Conservation (phyloP, 2,888 invertebrate species). For the Icerya purchasi region DNA sequence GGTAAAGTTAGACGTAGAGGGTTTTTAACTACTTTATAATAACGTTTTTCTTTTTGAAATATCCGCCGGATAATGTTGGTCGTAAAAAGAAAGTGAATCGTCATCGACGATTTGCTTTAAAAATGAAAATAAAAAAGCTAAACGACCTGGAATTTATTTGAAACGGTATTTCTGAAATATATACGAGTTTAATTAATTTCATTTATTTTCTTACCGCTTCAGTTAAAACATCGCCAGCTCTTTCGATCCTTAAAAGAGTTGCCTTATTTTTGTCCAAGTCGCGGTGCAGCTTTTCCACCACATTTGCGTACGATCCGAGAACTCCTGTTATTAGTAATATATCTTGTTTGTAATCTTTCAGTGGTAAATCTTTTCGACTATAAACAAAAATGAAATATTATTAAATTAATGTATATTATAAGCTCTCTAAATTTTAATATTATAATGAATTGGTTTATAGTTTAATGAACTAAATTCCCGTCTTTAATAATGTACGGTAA, state of each 20-base stretch:
- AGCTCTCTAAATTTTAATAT: too few species aligned
- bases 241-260: constrained; percentile 63
- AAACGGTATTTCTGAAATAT: neutral
- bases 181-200: neutral
- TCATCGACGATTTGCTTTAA: too few species aligned
- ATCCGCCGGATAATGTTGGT: too few species aligned
- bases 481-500: neutral
- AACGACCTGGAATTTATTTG: too few species aligned
- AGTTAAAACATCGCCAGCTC: constrained; percentile 65
- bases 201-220: constrained; percentile 64
- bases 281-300: constrained; percentile 56
- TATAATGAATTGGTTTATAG: too few species aligned
- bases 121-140: too few species aligned
- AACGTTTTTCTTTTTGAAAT: too few species aligned
- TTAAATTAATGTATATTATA: too few species aligned
- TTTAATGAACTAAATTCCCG: neutral
- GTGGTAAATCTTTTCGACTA: constrained; percentile 47
- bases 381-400: constrained; percentile 4
- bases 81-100: too few species aligned
- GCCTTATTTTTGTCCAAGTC: constrained; percentile 60
- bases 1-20: too few species aligned
- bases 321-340: constrained; percentile 60
- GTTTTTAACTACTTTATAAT: too few species aligned
- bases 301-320: constrained; percentile 52
- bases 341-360: constrained; percentile 52